Evolutionary conservation across 2,888 invertebrate genomes (phyloP).

Genomic region (Seira sanloemensis): DNA sequence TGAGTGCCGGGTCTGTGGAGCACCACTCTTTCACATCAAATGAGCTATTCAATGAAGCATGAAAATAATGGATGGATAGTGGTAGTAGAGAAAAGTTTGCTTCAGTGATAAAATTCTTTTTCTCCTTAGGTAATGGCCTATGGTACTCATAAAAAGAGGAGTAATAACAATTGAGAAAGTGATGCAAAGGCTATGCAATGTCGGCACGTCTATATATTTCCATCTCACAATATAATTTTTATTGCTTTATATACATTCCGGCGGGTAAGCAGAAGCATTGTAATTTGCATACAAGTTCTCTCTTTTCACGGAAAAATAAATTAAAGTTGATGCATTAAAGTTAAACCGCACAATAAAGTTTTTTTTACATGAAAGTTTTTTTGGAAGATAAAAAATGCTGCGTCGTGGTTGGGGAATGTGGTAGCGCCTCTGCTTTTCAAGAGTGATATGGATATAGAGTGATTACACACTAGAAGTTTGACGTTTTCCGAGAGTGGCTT

Average conservation of each 20-base stretch:
- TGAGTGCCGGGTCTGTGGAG: neutral
- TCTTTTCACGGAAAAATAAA: neutral
- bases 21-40: constrained; percentile 16
- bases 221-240: constrained; percentile 21
- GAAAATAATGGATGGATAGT: constrained; percentile 33
- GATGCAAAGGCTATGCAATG: too few species aligned
- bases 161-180: constrained; percentile 31
- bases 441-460: neutral
- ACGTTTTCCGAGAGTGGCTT: too few species aligned
- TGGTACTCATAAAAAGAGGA: constrained; percentile 27
- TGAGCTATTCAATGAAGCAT: constrained; percentile 46
- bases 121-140: constrained; percentile 29
- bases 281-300: neutral
- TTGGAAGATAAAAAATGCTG: neutral
- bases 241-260: neutral
- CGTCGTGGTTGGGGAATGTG: neutral
- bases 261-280: neutral
- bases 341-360: neutral
- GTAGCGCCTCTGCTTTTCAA: neutral
- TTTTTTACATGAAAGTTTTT: neutral
- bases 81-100: constrained; percentile 20
- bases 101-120: constrained; percentile 23
- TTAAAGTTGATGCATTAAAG: neutral
- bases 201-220: constrained; percentile 44
- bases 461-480: neutral